These are phyloP conservation scores for Turritopsis rubra DNA, from an alignment of 30 jellyfish, hydroid and myxozoan genomes.

Conservation along the genomic window DNA sequence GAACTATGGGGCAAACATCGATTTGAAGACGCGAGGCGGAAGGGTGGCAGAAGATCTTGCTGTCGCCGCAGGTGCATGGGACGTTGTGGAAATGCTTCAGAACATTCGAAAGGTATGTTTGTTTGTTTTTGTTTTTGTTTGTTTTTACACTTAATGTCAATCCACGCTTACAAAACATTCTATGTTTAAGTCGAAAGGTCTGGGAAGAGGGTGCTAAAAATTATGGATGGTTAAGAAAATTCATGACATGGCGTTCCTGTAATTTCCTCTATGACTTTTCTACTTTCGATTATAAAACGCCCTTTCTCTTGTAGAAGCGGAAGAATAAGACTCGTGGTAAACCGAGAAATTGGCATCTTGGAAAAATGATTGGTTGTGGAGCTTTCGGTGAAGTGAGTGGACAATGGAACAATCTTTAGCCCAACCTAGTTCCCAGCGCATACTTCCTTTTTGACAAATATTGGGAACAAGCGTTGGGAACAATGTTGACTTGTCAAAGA, in stretches of 20 bases:
- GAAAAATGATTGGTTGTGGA: conserved; percentile 75
- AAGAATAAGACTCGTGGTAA: conserved; percentile 25
- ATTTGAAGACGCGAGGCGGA: conserved; percentile 44
- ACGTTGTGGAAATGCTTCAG: conserved; percentile 10
- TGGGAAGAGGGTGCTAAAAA: no score
- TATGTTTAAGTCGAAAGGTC: not conserved
- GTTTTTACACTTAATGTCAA: no score
- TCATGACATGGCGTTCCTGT: no score
- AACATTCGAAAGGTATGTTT: conserved; percentile 23
- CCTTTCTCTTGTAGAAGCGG: conserved; percentile 29
- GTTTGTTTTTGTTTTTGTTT: not conserved
- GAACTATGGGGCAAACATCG: conserved; percentile 78
- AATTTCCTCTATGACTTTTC: no score
- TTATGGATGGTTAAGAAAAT: no score
- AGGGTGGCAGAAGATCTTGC: conserved; percentile 37
- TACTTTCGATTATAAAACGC: no score
- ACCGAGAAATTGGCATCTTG: conserved; percentile 77
- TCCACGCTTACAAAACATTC: not conserved
- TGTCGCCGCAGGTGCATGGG: conserved; percentile 15
- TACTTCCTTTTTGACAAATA: not conserved
- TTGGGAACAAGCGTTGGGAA: not conserved
- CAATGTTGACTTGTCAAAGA: not conserved
- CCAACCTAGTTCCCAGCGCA: not conserved
- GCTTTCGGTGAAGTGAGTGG: conserved; percentile 73
- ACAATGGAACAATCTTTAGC: not conserved